Conservation (phyloP, 1,140 invertebrate species). For the Ips typographus region DNA sequence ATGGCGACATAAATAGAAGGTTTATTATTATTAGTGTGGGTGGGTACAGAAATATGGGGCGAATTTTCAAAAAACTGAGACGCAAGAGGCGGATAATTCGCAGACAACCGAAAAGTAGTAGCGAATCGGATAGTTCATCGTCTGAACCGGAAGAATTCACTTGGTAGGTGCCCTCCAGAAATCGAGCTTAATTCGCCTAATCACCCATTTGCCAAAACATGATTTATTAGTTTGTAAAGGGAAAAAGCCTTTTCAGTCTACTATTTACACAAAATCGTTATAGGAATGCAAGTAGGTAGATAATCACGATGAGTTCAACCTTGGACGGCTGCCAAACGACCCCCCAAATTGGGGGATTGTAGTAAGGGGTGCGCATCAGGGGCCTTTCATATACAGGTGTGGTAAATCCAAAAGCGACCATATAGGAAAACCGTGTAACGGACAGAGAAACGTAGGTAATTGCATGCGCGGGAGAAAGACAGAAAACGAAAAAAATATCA, state of each 20-base stretch:
- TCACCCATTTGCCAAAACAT: not conserved
- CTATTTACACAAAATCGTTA: slow-evolving; percentile 12
- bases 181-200: too few relatives aligned
- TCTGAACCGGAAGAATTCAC: slow-evolving; percentile 1
- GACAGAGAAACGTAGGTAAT: too few relatives aligned
- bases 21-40: not conserved
- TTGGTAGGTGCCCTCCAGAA: not conserved
- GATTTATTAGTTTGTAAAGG: not conserved
- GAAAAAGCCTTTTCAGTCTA: not conserved
- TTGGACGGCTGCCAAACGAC: not conserved
- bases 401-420: too few relatives aligned
- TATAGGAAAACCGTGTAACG: too few relatives aligned
- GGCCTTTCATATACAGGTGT: too few relatives aligned
- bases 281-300: not conserved
- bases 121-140: slow-evolving; percentile 4
- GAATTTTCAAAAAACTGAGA: slow-evolving; percentile 24
- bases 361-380: too few relatives aligned
- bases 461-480: too few relatives aligned
- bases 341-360: too few relatives aligned
- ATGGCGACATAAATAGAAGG: not conserved
- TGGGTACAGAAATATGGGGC: slow-evolving; percentile 3
- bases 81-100: not conserved
- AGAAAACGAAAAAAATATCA: too few relatives aligned
- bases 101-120: not conserved
- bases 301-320: not conserved